Evolutionary conservation across 2,113 vertebrate genomes (phyloP).

Genomic region (Carettochelys insculpta): DNA sequence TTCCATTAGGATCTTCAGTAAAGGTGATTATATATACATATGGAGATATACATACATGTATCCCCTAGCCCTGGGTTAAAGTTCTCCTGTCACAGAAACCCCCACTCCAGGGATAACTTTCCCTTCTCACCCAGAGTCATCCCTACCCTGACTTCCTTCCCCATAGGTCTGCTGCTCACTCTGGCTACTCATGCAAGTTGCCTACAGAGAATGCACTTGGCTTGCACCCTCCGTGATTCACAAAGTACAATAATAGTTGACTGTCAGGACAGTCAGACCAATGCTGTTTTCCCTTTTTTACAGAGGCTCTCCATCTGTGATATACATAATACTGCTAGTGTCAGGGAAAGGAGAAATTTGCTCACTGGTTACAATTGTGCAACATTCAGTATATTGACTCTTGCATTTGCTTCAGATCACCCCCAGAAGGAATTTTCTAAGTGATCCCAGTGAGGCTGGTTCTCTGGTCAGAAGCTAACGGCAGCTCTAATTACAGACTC

Average conservation of each 20-base stretch:
- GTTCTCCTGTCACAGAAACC: background rate
- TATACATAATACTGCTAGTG: background rate
- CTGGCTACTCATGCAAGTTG: background rate
- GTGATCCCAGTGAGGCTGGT: background rate
- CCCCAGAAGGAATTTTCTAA: background rate
- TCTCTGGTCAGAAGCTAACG: background rate
- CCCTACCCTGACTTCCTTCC: background rate
- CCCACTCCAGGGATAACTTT: background rate
- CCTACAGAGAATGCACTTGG: background rate
- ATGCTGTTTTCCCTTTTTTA: background rate
- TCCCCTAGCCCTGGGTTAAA: background rate
- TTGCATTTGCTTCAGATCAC: background rate
- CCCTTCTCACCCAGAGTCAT: too few species aligned
- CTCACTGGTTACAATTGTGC: background rate
- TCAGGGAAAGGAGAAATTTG: background rate
- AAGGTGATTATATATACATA: background rate
- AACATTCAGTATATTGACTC: background rate
- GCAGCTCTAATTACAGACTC: rapidly evolving
- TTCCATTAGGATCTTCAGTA: background rate
- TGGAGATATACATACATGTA: too few species aligned
- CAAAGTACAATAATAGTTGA: background rate
- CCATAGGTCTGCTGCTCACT: background rate
- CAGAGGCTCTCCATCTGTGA: background rate
- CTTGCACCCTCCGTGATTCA: background rate
- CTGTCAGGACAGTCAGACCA: background rate